These are phyloP conservation scores for Ormyrus nitidulus DNA, from an alignment of 2,888 invertebrate genomes.

Conservation along the genomic window DNA sequence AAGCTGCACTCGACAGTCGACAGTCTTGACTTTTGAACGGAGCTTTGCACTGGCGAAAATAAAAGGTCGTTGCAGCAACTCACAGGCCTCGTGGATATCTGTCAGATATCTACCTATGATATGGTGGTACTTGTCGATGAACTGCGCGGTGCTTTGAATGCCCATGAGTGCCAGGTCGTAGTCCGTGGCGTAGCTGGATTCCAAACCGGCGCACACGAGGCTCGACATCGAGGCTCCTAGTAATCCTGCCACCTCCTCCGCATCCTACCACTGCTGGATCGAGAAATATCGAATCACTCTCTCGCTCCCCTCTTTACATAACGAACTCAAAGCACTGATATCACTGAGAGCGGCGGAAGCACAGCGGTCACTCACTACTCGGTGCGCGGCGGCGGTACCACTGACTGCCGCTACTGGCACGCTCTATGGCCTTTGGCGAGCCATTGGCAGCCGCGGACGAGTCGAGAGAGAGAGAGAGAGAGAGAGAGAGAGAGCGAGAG, in stretches of 20 bases:
- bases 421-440: conserved; percentile 40
- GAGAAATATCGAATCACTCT: too few species aligned
- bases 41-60: too few species aligned
- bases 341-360: too few species aligned
- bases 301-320: too few species aligned
- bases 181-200: conserved; percentile 61
- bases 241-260: not conserved
- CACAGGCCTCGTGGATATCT: not conserved
- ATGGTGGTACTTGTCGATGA: conserved; percentile 74
- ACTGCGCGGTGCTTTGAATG: conserved; percentile 75
- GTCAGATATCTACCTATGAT: conserved; percentile 65
- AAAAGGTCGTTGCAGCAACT: too few species aligned
- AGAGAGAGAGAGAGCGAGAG: too few species aligned
- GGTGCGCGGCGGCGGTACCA: conserved; percentile 41
- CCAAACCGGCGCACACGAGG: conserved; percentile 61
- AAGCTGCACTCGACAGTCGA: too few species aligned
- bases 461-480: too few species aligned
- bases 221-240: conserved; percentile 63
- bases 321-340: too few species aligned
- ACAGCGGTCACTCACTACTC: not conserved
- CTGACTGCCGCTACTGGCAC: conserved; percentile 9
- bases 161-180: conserved; percentile 70
- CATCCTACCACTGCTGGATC: too few species aligned
- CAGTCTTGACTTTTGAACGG: too few species aligned
- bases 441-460: conserved; percentile 26